These are phyloP conservation scores for Urocyon cinereoargenteus DNA, from an alignment of 2,797 vertebrate species.

Conservation along the genomic window DNA sequence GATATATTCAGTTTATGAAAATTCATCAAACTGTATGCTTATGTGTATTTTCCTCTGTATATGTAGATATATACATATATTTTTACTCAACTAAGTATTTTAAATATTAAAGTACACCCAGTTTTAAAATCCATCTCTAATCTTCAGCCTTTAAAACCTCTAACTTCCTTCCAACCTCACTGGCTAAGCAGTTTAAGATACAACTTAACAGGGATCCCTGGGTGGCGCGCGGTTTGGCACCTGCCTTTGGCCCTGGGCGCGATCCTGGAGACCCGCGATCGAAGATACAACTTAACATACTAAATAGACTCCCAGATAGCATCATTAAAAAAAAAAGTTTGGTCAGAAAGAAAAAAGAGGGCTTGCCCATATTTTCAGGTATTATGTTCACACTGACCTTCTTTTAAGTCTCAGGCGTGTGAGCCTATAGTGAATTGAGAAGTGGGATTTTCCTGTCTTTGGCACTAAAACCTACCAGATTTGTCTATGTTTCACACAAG, in stretches of 20 bases:
- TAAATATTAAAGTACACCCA: background rate
- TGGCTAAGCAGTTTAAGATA: background rate
- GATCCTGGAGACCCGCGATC: too few species aligned
- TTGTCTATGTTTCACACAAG: background rate
- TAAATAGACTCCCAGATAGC: background rate
- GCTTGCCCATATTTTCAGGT: background rate
- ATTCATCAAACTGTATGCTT: slow-evolving; percentile 5
- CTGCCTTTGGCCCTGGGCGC: too few species aligned
- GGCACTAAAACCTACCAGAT: background rate
- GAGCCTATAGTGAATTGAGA: background rate
- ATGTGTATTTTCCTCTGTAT: background rate
- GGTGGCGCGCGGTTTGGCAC: too few species aligned
- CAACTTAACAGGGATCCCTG: background rate
- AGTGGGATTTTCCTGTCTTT: background rate
- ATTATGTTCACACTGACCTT: background rate
- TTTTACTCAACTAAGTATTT: background rate
- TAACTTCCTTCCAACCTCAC: background rate
- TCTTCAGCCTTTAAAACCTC: background rate
- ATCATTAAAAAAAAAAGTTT: background rate
- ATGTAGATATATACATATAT: background rate
- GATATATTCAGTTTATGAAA: slow-evolving; percentile 31
- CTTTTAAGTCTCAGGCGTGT: background rate
- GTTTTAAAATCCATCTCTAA: slow-evolving; percentile 43
- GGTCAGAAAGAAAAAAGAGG: background rate
- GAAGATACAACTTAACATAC: background rate